Percentiles rank a stretch among this genome's conserved stretches.
Evolutionary conservation across 2,797 vertebrate species (phyloP).

Genomic region (Sardinella longiceps): DNA sequence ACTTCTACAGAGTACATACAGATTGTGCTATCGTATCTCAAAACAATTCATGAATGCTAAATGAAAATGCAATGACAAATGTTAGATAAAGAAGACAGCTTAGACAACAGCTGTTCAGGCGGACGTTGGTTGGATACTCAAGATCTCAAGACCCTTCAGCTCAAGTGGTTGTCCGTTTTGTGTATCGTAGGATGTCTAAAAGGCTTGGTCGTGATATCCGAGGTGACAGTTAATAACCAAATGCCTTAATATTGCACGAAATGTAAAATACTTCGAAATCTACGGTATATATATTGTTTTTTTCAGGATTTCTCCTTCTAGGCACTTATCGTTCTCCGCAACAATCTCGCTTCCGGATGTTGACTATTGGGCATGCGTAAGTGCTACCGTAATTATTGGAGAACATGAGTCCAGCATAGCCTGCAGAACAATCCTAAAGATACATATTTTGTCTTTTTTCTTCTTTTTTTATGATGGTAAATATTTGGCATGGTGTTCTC

Average conservation of each 20-base stretch:
- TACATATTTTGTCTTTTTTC: not conserved
- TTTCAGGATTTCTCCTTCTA: conserved; percentile 41
- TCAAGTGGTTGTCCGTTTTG: conserved; percentile 23
- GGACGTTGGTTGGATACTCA: conserved; percentile 22
- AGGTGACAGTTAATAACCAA: not conserved
- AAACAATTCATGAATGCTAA: not conserved
- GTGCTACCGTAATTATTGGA: conserved; percentile 47
- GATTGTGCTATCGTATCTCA: not conserved
- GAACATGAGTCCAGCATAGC: not conserved
- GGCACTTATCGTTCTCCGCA: conserved; percentile 53
- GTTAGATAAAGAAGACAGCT: conserved; percentile 17
- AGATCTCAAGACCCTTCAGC: conserved; percentile 23
- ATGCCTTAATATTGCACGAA: not conserved
- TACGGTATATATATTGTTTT: not conserved
- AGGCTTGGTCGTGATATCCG: not conserved
- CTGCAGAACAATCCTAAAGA: not conserved
- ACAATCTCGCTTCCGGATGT: conserved; percentile 51
- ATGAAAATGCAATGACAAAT: not conserved
- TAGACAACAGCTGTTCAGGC: conserved; percentile 25
- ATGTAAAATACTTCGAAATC: not conserved
- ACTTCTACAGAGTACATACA: not conserved
- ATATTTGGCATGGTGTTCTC: too few relatives aligned
- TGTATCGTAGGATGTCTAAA: conserved; percentile 4
- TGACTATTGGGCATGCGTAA: conserved; percentile 44
- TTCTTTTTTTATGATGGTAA: too few relatives aligned